A percentile compares a stretch with the other conserved stretches of the same genome.
These are phyloP conservation scores for Odontesthes bonariensis DNA, from an alignment of 2,113 vertebrate genomes.

Conservation along the genomic window DNA sequence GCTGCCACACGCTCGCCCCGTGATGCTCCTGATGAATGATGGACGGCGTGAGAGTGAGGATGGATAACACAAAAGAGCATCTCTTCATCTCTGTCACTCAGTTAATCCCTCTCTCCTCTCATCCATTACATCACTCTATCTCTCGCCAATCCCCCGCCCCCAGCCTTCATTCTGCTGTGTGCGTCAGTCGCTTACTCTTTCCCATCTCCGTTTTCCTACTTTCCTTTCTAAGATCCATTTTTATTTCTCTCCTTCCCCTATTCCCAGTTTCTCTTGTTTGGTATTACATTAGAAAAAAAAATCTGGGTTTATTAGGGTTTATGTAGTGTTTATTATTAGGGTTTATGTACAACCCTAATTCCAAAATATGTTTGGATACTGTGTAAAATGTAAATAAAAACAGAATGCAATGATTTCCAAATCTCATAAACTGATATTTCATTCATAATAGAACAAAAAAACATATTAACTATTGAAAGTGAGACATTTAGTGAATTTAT, in stretches of 20 bases:
- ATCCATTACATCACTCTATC: conserved; percentile 70
- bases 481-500: no score
- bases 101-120: conserved; percentile 72
- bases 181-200: conserved; percentile 70
- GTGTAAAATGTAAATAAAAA: background rate
- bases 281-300: conserved; percentile 37
- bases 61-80: conserved; percentile 70
- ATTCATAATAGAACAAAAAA: background rate
- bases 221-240: conserved; percentile 40
- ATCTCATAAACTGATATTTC: background rate
- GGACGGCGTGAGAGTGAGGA: conserved; percentile 63
- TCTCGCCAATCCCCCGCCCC: conserved; percentile 43
- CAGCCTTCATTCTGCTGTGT: conserved; percentile 48
- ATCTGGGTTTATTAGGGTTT: no score
- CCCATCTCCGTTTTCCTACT: conserved; percentile 59
- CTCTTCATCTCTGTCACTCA: conserved; percentile 76
- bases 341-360: conserved; percentile 6
- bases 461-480: no score
- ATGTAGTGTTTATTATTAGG: no score
- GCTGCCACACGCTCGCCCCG: conserved; percentile 55
- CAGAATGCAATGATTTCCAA: no score
- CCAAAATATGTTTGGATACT: no score
- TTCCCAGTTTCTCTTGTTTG: conserved; percentile 45
- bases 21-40: conserved; percentile 61
- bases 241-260: conserved; percentile 15